Evolutionary conservation across 2,113 vertebrate genomes (phyloP), one percentile per base, ranked within the genome.

Genomic region (Corythornis cristatus): DNA sequence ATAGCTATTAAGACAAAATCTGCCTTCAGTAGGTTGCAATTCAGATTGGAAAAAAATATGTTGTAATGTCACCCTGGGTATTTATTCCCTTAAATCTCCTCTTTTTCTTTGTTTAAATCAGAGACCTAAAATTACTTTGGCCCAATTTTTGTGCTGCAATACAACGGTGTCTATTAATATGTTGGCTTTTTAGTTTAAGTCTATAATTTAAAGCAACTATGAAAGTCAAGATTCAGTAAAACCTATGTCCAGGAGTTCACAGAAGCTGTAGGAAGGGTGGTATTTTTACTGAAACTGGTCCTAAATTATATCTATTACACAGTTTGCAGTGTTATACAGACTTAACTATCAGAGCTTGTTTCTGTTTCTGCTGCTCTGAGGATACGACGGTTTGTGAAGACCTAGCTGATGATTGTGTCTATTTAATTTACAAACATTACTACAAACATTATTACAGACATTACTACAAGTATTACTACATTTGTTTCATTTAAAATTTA

Each of bases 191-290:
- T 19, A 87, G 11, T 77, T 71, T 83, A 94, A 35, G 8, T 61
- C 57, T 74, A 40, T 83, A 93, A 91, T 90, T 95, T 93, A 94
- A 93, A 93, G 28, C 50, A 93, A 83, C n/a, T 45, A 18, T 51
- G n/a, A 85, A 95, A 70, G 26, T 78, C 85, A 91, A 74, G 23
- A 75, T 50, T 80, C 56, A 62, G 31, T 83, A 90, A 95, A 92
- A 91, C 8, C 29, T 83, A 17, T 72, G 51, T 76, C 50, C 48
- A 42, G 29, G 74, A 81, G 53, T 89, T 95, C 89, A 97, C 45
- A 77, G 82, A 87, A 90, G 12, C 57, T 42, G 60, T 87, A 11
- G n/a, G 78, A 72, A 88, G 18, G 16, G 42, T 66, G 9, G 9
- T 20, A 87, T 10, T 80, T 74, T 81, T 83, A 82, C 68, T 70